Base-by-base conservation (phyloP, 2,888 invertebrate species). In the Beris morrisii region DNA sequence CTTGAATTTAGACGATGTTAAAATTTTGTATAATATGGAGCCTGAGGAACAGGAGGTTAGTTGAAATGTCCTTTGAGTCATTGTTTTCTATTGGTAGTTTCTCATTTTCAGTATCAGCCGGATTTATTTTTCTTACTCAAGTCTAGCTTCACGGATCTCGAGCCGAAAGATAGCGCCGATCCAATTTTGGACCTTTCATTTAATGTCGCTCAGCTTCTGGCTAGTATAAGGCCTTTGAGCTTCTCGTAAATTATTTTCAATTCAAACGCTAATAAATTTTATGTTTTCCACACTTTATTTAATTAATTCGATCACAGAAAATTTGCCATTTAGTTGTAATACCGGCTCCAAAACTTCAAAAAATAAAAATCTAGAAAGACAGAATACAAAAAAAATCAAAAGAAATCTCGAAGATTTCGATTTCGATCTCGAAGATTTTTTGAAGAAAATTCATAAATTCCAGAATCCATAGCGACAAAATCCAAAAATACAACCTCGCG, bases 121-220 rank as follows among this genome's bases (percentile, higher is more conserved):
- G 59, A 61, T 15, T 50, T 61, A 11, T 61, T 32, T 31, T 50
- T 15, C 11, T 50, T 61, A 15, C 22, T 61, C 9, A 61, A 61
- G 31, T 13, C 59, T 31, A 12, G 13, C 22, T 6, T 32, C 4
- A 12, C 15, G 31, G 38, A 38, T 12, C 7, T 12, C 15, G 22
- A 31, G 4, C 4, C 31, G 4, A 32, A 61, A 9, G 59, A 61
- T 13, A 11, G 12, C 1, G 59, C 48, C 12, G 59, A 61, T 4
- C 5, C 5, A 11, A 7, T 4, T 22, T 13, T 61, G 13, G 13
- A 45, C 11, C 38, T 61, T 3, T 31, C 12, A 6, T 9, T 15
- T 9, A 61, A 61, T 38, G 31, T 61, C 7, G 48, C 13, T 9
- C 32, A 61, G 22, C 32, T 61, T 13, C 13, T 61, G 11, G 48